Evolutionary conservation across 2,888 invertebrate species (phyloP).

Genomic region (Acanthococcus lagerstroemiae): DNA sequence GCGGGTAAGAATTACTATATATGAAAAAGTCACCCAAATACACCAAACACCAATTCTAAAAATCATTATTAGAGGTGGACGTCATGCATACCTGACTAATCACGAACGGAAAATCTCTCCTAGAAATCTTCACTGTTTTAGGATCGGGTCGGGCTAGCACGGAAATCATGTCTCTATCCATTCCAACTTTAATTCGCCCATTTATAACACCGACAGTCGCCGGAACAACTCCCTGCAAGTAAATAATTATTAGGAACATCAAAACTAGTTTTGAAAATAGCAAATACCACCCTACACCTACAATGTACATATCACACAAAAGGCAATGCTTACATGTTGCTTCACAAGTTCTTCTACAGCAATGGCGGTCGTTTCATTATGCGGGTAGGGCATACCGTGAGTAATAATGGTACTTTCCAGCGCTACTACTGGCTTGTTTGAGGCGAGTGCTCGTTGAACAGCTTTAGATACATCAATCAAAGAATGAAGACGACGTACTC

Average conservation of each 20-base stretch:
- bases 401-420: constrained; percentile 96
- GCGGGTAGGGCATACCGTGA: constrained; percentile 93
- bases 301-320: too few species aligned
- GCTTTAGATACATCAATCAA: constrained; percentile 41
- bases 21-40: background rate
- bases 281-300: too few species aligned
- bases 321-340: constrained; percentile 47
- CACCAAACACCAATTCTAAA: background rate
- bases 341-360: constrained; percentile 70
- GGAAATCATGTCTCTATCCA: constrained; percentile 54
- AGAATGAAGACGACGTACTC: background rate
- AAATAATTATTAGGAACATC: too few species aligned
- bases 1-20: too few species aligned
- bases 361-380: constrained; percentile 75
- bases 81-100: constrained; percentile 47
- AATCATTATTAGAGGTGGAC: background rate
- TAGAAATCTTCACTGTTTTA: constrained; percentile 68
- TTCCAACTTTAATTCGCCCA: constrained; percentile 73
- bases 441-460: constrained; percentile 54
- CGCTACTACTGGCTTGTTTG: constrained; percentile 70
- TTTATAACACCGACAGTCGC: constrained; percentile 84
- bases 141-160: constrained; percentile 49
- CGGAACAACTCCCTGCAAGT: constrained; percentile 64
- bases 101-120: constrained; percentile 72
- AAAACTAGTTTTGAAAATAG: too few species aligned